Conservation (phyloP, 2,797 vertebrate species). For the Rachycentron canadum region DNA sequence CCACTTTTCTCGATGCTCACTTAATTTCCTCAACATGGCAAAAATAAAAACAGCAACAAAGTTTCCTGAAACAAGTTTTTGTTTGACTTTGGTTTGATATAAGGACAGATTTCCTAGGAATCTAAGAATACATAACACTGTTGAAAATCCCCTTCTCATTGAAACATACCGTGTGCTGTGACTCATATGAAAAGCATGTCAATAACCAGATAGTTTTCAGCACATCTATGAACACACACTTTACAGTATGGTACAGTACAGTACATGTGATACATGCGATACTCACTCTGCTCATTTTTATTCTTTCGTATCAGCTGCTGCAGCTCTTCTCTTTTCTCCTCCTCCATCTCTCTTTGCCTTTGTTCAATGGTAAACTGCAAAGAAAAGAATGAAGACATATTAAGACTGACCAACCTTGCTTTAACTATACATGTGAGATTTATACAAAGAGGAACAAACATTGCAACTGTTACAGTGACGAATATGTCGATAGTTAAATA, state of each 20-base stretch:
- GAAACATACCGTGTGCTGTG: constrained; percentile 50
- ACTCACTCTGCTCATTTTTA: constrained; percentile 91
- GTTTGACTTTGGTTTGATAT: constrained; percentile 44
- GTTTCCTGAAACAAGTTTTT: constrained; percentile 49
- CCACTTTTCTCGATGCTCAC: constrained; percentile 3
- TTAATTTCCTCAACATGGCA: constrained; percentile 37
- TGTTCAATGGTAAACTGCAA: constrained; percentile 87
- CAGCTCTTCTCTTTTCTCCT: constrained; percentile 86
- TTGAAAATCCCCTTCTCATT: constrained; percentile 68
- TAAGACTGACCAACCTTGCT: background rate
- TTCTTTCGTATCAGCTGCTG: constrained; percentile 89
- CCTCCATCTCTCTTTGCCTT: constrained; percentile 80
- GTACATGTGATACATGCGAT: background rate
- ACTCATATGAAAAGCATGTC: constrained; percentile 55
- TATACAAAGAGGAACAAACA: constrained; percentile 9
- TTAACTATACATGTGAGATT: background rate
- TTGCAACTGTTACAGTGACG: background rate
- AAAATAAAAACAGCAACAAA: constrained; percentile 28
- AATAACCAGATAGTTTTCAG: constrained; percentile 33
- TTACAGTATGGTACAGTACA: background rate
- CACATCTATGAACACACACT: constrained; percentile 30
- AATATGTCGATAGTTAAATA: background rate
- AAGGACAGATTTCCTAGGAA: constrained; percentile 59
- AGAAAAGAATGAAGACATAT: background rate
- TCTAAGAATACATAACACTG: constrained; percentile 35